Conservation (phyloP, 2,797 vertebrate species). For the Spinibarbus caldwelli region DNA sequence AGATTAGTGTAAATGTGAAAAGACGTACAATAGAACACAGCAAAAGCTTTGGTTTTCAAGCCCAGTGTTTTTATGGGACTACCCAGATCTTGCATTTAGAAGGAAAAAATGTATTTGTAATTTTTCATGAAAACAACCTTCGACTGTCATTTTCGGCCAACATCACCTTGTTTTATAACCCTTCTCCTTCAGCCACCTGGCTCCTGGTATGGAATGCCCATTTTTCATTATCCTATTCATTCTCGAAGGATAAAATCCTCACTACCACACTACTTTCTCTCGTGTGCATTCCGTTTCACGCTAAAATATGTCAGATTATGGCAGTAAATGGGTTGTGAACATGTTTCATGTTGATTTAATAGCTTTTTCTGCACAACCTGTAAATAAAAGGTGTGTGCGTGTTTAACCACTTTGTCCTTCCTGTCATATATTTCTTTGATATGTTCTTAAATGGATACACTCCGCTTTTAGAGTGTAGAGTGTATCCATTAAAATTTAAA, state of each 20-base stretch:
- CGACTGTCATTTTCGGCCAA: not conserved
- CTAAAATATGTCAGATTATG: not conserved
- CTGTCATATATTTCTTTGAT: slow-evolving; percentile 9
- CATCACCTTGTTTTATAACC: not conserved
- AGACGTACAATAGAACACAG: not conserved
- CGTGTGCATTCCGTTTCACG: not conserved
- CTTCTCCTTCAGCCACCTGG: slow-evolving; percentile 5
- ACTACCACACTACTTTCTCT: not conserved
- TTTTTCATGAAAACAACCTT: not conserved
- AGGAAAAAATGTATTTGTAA: not conserved
- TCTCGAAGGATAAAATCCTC: not conserved
- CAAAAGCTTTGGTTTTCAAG: not conserved
- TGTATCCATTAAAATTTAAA: slow-evolving; percentile 51
- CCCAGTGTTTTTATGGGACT: not conserved
- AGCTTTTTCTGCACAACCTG: not conserved
- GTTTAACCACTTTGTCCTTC: slow-evolving; percentile 31
- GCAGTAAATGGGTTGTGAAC: not conserved
- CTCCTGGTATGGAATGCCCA: not conserved
- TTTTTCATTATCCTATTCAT: slow-evolving; percentile 5
- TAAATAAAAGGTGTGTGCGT: not conserved
- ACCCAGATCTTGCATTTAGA: not conserved
- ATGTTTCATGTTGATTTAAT: slow-evolving; percentile 10
- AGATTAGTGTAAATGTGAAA: not conserved
- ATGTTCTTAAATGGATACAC: slow-evolving; percentile 16
- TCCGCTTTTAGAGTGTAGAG: slow-evolving; percentile 13